phyloP scores from a whole-genome alignment of 2,113 vertebrate genomes.

The Heterochromis multidens region DNA sequence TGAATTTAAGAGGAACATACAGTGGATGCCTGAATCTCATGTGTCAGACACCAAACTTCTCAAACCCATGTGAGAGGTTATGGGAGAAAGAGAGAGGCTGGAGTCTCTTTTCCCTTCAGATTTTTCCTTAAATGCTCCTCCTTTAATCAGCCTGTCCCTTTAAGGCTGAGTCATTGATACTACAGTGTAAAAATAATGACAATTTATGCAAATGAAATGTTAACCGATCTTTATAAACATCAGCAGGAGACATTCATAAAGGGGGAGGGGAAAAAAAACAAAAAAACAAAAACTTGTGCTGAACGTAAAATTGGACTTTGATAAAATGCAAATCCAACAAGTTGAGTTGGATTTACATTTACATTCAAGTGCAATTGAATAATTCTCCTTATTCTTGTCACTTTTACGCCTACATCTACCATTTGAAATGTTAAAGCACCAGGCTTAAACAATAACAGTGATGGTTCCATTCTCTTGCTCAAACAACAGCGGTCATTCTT shows the following conservation, averaged over 20 bases:
- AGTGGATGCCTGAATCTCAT: background rate
- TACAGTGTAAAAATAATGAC: background rate
- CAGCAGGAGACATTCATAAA: background rate
- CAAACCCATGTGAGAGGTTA: background rate
- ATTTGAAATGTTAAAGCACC: background rate
- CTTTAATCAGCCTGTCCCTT: background rate
- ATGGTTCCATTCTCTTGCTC: background rate
- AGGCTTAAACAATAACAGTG: background rate
- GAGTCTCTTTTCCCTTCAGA: background rate
- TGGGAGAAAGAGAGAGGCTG: background rate
- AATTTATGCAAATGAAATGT: background rate
- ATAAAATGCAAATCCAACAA: background rate
- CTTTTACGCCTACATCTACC: background rate
- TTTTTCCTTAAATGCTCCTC: background rate
- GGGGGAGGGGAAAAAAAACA: no score
- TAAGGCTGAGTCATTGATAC: background rate
- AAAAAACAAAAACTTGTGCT: background rate
- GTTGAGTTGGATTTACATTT: background rate
- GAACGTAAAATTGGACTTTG: background rate
- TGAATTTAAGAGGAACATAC: constrained; percentile 11
- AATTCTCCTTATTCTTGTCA: no score
- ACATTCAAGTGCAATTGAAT: background rate
- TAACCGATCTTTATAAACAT: background rate
- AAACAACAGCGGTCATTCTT: background rate
- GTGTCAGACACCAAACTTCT: background rate